A percentile compares a stretch with the other conserved stretches of the same genome.
These are phyloP conservation scores for Fistularia commersonii DNA, from an alignment of 2,797 vertebrate genomes.

Conservation along the genomic window DNA sequence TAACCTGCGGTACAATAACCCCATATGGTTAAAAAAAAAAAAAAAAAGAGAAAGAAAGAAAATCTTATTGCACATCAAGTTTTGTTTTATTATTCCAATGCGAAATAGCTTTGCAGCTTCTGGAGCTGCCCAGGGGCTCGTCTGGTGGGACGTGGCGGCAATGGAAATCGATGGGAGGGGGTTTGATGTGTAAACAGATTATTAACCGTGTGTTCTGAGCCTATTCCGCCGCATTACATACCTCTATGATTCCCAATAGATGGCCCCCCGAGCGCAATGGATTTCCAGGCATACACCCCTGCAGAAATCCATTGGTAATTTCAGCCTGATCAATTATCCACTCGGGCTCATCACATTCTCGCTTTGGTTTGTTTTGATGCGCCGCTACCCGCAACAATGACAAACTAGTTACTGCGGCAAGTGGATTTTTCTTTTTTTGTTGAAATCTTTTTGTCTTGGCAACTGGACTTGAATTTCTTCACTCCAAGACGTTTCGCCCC, in stretches of 20 bases:
- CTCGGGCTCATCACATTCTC: constrained; percentile 63
- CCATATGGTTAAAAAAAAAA: too few species aligned
- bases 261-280: constrained; percentile 64
- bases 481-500: too few species aligned
- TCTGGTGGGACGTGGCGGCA: constrained; percentile 29
- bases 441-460: too few species aligned
- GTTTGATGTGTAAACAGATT: constrained; percentile 69
- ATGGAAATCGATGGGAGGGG: constrained; percentile 64
- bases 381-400: too few species aligned
- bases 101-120: constrained; percentile 11
- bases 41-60: constrained; percentile 1
- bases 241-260: constrained; percentile 64
- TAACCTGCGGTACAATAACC: too few species aligned
- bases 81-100: constrained; percentile 8
- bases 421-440: too few species aligned
- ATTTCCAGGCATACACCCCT: constrained; percentile 49
- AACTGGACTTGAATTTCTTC: too few species aligned
- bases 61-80: not conserved
- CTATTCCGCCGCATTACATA: constrained; percentile 67
- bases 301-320: constrained; percentile 77
- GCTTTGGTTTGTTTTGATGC: constrained; percentile 39
- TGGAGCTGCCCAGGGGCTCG: constrained; percentile 20
- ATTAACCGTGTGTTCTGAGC: constrained; percentile 60
- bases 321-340: constrained; percentile 74
- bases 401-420: too few species aligned